Base-by-base conservation (phyloP, 2,113 vertebrate genomes). In the Microcebus griseorufus region DNA sequence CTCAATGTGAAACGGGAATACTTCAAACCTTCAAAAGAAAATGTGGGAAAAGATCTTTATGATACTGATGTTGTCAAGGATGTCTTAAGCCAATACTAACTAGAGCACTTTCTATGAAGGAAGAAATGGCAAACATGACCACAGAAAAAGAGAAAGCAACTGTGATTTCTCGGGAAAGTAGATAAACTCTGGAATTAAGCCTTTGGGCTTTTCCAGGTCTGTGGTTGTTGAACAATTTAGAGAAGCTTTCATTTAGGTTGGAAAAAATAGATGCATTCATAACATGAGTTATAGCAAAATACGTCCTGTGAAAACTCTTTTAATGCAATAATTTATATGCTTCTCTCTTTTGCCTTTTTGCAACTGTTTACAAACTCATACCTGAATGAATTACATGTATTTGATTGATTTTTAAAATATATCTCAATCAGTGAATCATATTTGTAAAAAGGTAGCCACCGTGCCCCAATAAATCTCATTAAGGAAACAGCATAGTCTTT, bases 51-150 rank as follows among this genome's bases (percentile, higher is more conserved):
- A 25, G 7, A 20, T 25, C 58, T 81, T 34, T 18, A 48, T 39
- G 25, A 11, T 8, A 16, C 10, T 27, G 6, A 20, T 2, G 5
- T 25, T 25, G 45, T 48, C 48, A 48, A 53, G 20, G 17, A 14
- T 34, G 13, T 8, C 25, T 80, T 51, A 5, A 6, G 10, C 25
- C 75, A 51, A 70, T 37, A 18, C 13, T 20, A 18, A 18, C 14
- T 20, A 13, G 5, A 42, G 20, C 9, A 32, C 18, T 80, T 58
- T 76, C 70, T 32, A 16, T 25, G 23, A 51, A 69, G 45, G 39
- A 13, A 5, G 2, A 29, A 11, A 17, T 2, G 60, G 11, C 45
- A 9, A 72, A 37, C 23, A n/a, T 0, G 6, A n/a, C 7, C 3
- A 6, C 12, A 6, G 5, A 34, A 42, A 72, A 75, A 27, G 9